Evolutionary conservation across 2,113 vertebrate species (phyloP), one percentile per base, ranked within the genome.

Genomic region (Tapirus terrestris): DNA sequence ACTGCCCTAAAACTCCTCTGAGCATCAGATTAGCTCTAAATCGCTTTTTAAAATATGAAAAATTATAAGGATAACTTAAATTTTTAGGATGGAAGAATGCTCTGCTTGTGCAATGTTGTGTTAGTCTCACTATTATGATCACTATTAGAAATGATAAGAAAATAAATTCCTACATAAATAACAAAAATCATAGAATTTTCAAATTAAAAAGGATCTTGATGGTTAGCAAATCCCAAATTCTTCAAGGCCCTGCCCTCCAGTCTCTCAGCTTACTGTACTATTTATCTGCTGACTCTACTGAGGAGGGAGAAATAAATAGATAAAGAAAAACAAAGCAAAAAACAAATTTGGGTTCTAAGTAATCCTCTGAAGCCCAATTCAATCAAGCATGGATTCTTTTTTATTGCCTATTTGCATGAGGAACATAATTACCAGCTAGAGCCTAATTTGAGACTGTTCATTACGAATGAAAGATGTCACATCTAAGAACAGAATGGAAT

Each of bases 371-470:
- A 76, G 18, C 14, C 72, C 80, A 88, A 17, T 58, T 53, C 70
- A 93, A 94, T 85, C 70, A 83, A 91, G n/a, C 29, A 81, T 60
- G 43, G 12, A 77, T 89, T 96, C 36, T 29, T 88, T 95, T 96
- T 85, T 85, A 72, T 72, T 95, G 92, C 60, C 48, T 91, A 7
- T 93, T 96, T 93, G 25, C 81, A 79, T 94, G 51, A 39, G 67
- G 36, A 94, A 83, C 13, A 85, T 68, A 94, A 91, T 96, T 95
- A 91, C 84, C 43, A 93, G 70, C 75, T 95, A 53, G 45, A 73
- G 27, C 72, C 92, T 95, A 94, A 97, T 96, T 95, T 95, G 43
- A 95, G 56, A 82, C 85, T 95, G 81, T 89, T 97, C 86, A 60
- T 91, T 95, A 70, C 53, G n/a, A 91, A 80, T n/a, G 56, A 96